phyloP scores from a whole-genome alignment of 2,113 vertebrate genomes.

The Thermophis baileyi region DNA sequence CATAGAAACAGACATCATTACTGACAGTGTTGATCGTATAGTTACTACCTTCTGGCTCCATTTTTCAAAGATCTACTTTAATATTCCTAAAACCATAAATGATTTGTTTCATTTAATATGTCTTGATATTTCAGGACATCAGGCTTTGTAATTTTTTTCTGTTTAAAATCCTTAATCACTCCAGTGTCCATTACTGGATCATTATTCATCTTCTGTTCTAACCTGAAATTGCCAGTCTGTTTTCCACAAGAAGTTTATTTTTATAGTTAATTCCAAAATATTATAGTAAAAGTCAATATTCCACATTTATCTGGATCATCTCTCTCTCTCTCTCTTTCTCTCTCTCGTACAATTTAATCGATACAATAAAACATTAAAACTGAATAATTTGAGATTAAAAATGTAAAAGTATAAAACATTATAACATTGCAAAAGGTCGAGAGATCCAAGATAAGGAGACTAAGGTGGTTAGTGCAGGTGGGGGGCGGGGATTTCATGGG shows the following conservation, averaged over 20 bases:
- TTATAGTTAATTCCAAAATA: background rate
- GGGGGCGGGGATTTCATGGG: background rate
- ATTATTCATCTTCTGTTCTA: background rate
- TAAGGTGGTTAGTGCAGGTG: background rate
- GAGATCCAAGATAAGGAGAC: background rate
- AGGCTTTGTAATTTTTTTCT: background rate
- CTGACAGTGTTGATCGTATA: background rate
- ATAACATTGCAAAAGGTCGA: background rate
- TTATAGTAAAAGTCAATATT: background rate
- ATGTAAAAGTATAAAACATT: background rate
- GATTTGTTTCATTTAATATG: background rate
- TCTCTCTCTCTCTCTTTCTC: no score
- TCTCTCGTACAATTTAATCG: background rate
- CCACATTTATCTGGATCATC: background rate
- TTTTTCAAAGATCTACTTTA: background rate
- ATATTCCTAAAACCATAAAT: background rate
- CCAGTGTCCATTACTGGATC: background rate
- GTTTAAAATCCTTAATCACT: background rate
- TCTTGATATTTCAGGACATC: background rate
- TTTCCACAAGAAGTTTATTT: background rate
- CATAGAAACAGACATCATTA: background rate
- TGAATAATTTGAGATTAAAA: background rate
- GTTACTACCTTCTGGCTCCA: background rate
- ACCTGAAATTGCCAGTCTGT: background rate
- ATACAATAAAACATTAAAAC: background rate